Evolutionary conservation across 2,797 vertebrate species (phyloP), one percentile per base, ranked within the genome.

Genomic region (Molothrus ater): DNA sequence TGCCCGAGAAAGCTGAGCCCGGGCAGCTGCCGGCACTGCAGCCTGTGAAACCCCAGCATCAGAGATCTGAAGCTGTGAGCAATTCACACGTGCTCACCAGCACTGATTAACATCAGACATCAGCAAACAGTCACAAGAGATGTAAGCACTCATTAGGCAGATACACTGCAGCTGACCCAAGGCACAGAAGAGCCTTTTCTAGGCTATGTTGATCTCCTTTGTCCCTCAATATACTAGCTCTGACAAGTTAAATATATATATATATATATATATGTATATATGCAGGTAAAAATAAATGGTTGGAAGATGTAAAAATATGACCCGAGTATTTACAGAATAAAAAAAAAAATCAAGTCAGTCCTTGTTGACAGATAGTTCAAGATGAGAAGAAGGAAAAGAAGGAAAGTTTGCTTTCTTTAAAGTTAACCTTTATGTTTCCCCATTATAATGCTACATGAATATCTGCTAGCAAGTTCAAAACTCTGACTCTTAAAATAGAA

Each of bases 141-240:
- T 9, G 9, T 3, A 51, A 71, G n/a, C 7, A 16, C 54, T 72
- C 2, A 0, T 36, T 17, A 66, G 2, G 1, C 56, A 34, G 48
- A 60, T 16, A 59, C 3, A 2, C 36, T 28, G 16, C 45, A 8
- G 76, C 1, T 73, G 51, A 91, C 50, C 36, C 32, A 63, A 72
- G 63, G 31, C 79, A 82, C 19, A 51, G 60, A 80, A n/a, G 24
- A 69, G 72, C 32, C 40, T 74, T 71, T 80, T 31, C 69, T 9
- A 64, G 24, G 17, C 53, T 36, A 36, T 7, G 7, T 31, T 87
- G 29, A 13, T 47, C 38, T 57, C 32, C 25, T 79, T 70, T 54
- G 36, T 40, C 40, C 31, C n/a, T 73, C 66, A 34, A 11, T 60
- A n/a, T 28, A 11, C 13, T 20, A 91, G n/a, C 17, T 71, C 66